These are phyloP conservation scores for Heliothis peltigera DNA, from an alignment of 2,888 invertebrate genomes.

Conservation along the genomic window DNA sequence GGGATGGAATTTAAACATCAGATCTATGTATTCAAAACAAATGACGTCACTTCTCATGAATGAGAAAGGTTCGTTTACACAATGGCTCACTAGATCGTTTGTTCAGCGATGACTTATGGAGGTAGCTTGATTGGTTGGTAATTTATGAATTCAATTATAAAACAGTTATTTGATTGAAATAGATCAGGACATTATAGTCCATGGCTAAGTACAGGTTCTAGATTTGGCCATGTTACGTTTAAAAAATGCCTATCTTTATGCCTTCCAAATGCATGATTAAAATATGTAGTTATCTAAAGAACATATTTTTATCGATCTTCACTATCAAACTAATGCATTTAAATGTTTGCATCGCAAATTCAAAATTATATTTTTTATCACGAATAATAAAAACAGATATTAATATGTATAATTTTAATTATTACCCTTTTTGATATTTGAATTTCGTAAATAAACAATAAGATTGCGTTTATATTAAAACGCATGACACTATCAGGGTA, in stretches of 20 bases:
- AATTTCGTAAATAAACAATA: neutral
- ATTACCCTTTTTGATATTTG: neutral
- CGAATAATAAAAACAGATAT: neutral
- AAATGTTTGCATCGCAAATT: neutral
- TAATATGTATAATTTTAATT: neutral
- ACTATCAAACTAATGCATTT: neutral
- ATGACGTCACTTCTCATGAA: conserved; percentile 9
- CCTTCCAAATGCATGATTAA: no score
- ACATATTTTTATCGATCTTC: no score
- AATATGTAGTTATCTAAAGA: no score
- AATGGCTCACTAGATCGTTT: neutral
- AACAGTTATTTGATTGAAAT: no score
- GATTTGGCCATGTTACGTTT: no score
- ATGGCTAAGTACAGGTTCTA: no score
- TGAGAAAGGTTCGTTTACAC: conserved; percentile 6
- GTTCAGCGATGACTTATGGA: neutral
- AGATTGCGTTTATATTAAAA: neutral
- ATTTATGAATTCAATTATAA: no score
- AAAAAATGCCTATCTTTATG: no score
- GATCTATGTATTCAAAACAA: conserved; percentile 20
- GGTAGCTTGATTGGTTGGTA: neutral
- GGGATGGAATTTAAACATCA: conserved; percentile 22
- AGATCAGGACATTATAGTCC: no score
- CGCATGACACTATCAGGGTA: neutral
- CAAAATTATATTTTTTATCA: neutral